Evolutionary conservation across 2,797 vertebrate species (phyloP).

Genomic region (Margarornis squamiger): DNA sequence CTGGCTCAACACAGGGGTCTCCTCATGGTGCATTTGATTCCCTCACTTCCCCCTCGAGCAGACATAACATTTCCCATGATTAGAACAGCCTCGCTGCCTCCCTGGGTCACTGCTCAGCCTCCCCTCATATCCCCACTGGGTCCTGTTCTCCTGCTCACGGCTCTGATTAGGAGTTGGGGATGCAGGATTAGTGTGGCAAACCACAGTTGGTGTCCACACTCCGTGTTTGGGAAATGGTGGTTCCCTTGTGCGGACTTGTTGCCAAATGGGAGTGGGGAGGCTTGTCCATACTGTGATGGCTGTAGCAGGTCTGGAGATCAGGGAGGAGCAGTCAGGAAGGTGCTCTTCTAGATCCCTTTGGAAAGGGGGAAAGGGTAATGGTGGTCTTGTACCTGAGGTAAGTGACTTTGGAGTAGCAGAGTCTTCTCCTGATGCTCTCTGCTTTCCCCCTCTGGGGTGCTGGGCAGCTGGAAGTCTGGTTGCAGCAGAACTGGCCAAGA

Average conservation of each 20-base stretch:
- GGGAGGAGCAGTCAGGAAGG: background rate
- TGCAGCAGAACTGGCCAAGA: background rate
- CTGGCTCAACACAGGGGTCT: background rate
- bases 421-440: background rate
- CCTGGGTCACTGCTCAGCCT: background rate
- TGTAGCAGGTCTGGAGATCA: background rate
- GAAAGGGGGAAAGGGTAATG: background rate
- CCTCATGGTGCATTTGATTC: slow-evolving; percentile 10
- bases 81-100: background rate
- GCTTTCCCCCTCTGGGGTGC: background rate
- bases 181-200: background rate
- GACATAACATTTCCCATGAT: background rate
- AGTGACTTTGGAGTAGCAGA: background rate
- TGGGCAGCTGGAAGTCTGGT: background rate
- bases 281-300: accelerated
- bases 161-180: background rate
- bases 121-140: background rate
- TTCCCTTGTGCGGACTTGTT: background rate
- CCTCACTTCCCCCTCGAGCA: background rate
- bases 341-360: background rate
- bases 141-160: background rate
- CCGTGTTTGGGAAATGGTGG: background rate
- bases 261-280: background rate
- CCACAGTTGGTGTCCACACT: background rate
- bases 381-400: background rate